Conservation (phyloP, 2,113 vertebrate genomes). For the Nerophis lumbriciformis region DNA sequence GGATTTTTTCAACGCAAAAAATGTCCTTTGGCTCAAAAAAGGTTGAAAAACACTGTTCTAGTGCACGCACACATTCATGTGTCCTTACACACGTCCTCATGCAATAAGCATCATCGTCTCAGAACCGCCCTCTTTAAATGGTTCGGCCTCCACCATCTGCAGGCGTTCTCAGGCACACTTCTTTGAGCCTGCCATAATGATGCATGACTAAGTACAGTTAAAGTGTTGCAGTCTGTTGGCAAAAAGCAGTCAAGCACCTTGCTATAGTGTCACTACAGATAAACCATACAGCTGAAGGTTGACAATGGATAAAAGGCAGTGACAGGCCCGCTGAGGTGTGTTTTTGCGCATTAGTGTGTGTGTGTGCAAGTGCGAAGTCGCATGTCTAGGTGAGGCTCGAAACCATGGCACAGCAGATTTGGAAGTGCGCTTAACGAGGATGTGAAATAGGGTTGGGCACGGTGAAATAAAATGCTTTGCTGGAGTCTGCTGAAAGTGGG, state of each 20-base stretch:
- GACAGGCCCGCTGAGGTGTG: slow-evolving; percentile 62
- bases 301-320: slow-evolving; percentile 69
- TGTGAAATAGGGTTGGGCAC: slow-evolving; percentile 62
- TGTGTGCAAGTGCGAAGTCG: slow-evolving; percentile 29
- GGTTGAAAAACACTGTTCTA: neutral
- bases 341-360: slow-evolving; percentile 29
- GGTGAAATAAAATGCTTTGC: slow-evolving; percentile 61
- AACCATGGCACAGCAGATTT: slow-evolving; percentile 62
- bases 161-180: slow-evolving; percentile 66
- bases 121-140: slow-evolving; percentile 55
- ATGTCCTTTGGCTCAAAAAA: too few species aligned
- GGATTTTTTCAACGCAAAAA: too few species aligned
- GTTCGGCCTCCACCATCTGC: slow-evolving; percentile 66
- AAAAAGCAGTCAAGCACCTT: slow-evolving; percentile 72
- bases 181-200: slow-evolving; percentile 70
- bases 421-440: slow-evolving; percentile 57
- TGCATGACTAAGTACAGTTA: slow-evolving; percentile 75
- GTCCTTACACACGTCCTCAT: slow-evolving; percentile 61
- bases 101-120: slow-evolving; percentile 70
- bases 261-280: slow-evolving; percentile 72
- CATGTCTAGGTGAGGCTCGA: slow-evolving; percentile 50
- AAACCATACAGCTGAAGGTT: slow-evolving; percentile 68
- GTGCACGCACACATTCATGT: slow-evolving; percentile 24
- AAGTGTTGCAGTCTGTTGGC: slow-evolving; percentile 74
- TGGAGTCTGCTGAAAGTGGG: slow-evolving; percentile 61